Percentiles rank a stretch among this genome's conserved stretches.
Conservation (phyloP, 2,888 invertebrate species). For the Lasioglossum vierecki region DNA sequence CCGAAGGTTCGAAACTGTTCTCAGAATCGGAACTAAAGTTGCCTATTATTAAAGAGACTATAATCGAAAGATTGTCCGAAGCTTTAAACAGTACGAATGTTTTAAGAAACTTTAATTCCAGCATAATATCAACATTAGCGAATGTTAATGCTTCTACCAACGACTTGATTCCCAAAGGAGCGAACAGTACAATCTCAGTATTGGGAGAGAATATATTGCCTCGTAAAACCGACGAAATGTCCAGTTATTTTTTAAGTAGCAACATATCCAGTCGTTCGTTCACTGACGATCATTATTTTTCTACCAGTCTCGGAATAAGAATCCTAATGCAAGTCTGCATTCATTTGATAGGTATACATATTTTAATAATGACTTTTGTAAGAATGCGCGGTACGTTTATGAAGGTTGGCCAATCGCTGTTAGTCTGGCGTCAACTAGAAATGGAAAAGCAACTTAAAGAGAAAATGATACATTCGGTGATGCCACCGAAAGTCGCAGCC, state of each 20-base stretch:
- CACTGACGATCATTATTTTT: conserved; percentile 72
- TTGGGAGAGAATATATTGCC: conserved; percentile 25
- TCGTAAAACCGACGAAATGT: conserved; percentile 28
- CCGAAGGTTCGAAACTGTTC: conserved; percentile 52
- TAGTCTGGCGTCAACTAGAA: conserved; percentile 95
- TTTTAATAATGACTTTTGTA: conserved; percentile 96
- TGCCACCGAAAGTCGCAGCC: conserved; percentile 97
- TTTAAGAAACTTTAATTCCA: conserved; percentile 67
- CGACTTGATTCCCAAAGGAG: conserved; percentile 40
- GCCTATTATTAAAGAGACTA: conserved; percentile 34
- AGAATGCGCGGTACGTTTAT: conserved; percentile 98
- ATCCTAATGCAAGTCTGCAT: conserved; percentile 94
- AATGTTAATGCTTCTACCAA: conserved; percentile 47
- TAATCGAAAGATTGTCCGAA: conserved; percentile 53
- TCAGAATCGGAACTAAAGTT: conserved; percentile 57
- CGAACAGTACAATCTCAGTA: conserved; percentile 45
- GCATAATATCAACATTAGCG: conserved; percentile 48
- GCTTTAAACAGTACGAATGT: conserved; percentile 57
- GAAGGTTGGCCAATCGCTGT: conserved; percentile 96
- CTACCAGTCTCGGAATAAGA: conserved; percentile 86
- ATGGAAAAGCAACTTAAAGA: conserved; percentile 97
- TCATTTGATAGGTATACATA: conserved; percentile 96
- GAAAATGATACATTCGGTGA: conserved; percentile 98
- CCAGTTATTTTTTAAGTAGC: conserved; percentile 53
- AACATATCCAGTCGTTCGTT: conserved; percentile 47